These are phyloP conservation scores for Otis tarda DNA, from an alignment of 2,113 vertebrate species.

Conservation along the genomic window DNA sequence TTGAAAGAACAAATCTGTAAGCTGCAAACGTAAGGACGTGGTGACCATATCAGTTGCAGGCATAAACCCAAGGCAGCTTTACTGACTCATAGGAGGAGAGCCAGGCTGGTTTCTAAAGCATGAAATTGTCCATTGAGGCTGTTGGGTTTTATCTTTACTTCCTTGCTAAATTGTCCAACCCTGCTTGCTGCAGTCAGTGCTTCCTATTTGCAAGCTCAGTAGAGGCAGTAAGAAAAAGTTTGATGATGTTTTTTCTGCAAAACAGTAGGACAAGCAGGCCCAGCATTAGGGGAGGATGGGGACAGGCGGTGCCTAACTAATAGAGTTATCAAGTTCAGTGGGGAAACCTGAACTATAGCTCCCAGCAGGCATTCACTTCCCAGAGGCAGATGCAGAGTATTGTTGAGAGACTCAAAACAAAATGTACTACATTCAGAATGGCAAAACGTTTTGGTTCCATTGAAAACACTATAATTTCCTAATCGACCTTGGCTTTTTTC, in stretches of 20 bases:
- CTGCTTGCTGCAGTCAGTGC: not conserved
- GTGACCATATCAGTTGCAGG: fast-evolving
- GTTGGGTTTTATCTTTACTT: not conserved
- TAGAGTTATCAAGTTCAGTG: not conserved
- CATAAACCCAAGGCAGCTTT: not conserved
- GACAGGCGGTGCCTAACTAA: not conserved
- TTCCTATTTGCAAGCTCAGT: not conserved
- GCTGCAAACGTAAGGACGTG: not conserved
- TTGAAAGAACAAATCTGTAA: not conserved
- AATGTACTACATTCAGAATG: not conserved
- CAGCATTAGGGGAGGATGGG: not conserved
- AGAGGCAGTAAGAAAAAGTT: not conserved
- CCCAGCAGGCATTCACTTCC: not conserved
- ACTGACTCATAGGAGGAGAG: not conserved
- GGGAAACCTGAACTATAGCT: constrained; percentile 1
- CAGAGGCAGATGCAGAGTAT: not conserved
- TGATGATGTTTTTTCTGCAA: not conserved
- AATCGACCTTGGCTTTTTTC: not conserved
- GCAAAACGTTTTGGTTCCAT: not conserved
- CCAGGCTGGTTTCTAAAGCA: not conserved
- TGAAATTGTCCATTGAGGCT: not conserved
- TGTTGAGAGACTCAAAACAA: not conserved
- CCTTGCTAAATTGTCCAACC: not conserved
- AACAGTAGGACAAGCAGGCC: not conserved
- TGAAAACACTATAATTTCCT: not conserved